Base-by-base conservation (phyloP, 2,888 invertebrate species). In the Drosophila nr. perissopoda region DNA sequence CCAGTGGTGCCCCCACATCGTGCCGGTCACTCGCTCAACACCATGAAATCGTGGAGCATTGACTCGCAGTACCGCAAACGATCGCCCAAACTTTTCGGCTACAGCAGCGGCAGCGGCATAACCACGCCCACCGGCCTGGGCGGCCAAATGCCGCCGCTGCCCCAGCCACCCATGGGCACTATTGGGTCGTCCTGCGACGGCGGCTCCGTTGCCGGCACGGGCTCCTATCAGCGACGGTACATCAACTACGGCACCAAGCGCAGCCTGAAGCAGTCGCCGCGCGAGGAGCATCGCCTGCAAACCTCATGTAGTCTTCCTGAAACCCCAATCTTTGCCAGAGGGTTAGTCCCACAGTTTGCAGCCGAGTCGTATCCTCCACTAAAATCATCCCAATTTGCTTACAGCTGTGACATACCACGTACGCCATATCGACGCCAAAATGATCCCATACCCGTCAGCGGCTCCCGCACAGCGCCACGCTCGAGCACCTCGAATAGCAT, bases 271-370 rank as follows among this genome's bases (percentile, higher is more conserved):
- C 94, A 94, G 76, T 94, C 94, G 78, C 94, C 94, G 49, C 94
- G 95, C 52, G 95, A 95, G 59, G 96, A 95, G 56, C 93, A 93
- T 79, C 94, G 95, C 76, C 91, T 97, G 92, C 97, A 97, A 93
- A 97, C 97, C 5, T 97, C 97, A 1, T 97, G 97, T 82, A 97
- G 97, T 89, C 94, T 97, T 69, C 97, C 97, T n/a, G 97, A 97
- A 94, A 97, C 97, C 1, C 97, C 97, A 1, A 97, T 97, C 74
- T 97, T 97, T 92, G 96, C 97, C 5, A 94, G 97, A 80, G 97
- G 97, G 93, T 93, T 76, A 73, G 71, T 5, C 7, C 25, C 6
- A 1, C 25, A 10, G 25, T 8, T 21, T 21, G 34, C 18, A 6
- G 29, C 4, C 2, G 6, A 8, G 40, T 52, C 18, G 1, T 18